Percentiles rank a stretch among this genome's conserved stretches.
These are phyloP conservation scores for Neoniphon sammara DNA, from an alignment of 2,797 vertebrate species.

Conservation along the genomic window DNA sequence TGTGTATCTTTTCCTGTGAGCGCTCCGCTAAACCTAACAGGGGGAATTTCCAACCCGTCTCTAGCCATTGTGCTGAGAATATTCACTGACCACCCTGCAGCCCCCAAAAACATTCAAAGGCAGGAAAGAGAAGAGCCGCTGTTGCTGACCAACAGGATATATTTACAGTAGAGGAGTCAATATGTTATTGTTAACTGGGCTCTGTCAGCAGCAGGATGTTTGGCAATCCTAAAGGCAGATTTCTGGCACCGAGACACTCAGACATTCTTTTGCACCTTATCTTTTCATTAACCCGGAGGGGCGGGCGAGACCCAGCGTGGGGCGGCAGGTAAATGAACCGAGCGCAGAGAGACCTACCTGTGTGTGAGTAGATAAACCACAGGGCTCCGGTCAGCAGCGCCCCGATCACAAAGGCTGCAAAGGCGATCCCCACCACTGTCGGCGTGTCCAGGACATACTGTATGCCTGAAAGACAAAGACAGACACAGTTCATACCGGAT, in stretches of 20 bases:
- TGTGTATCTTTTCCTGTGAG: slow-evolving; percentile 82
- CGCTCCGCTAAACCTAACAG: slow-evolving; percentile 57
- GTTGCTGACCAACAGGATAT: slow-evolving; percentile 82
- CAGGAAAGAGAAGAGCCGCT: slow-evolving; percentile 77
- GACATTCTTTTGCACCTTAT: slow-evolving; percentile 71
- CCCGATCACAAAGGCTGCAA: slow-evolving; percentile 94
- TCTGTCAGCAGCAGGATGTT: slow-evolving; percentile 77
- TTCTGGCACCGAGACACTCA: slow-evolving; percentile 55
- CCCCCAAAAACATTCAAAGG: slow-evolving; percentile 72
- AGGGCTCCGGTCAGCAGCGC: slow-evolving; percentile 94
- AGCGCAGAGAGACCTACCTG: slow-evolving; percentile 83
- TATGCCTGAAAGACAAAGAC: slow-evolving; percentile 71
- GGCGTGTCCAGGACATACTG: slow-evolving; percentile 90
- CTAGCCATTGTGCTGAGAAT: slow-evolving; percentile 74
- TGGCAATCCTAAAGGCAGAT: slow-evolving; percentile 65
- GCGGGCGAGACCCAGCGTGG: slow-evolving; percentile 6
- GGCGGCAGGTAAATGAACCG: slow-evolving; percentile 43
- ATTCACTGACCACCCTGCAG: slow-evolving; percentile 57
- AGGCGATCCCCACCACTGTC: slow-evolving; percentile 95
- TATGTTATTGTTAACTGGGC: slow-evolving; percentile 80
- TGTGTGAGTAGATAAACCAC: slow-evolving; percentile 98
- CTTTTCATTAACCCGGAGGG: slow-evolving; percentile 59
- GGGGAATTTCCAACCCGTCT: slow-evolving; percentile 79
- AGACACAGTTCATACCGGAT: slow-evolving; percentile 12
- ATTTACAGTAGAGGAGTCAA: slow-evolving; percentile 75